Percentiles rank a stretch among this genome's conserved stretches.
phyloP scores from a whole-genome alignment of 2,888 invertebrate genomes.

The Harpagoxenus sublaevis region DNA sequence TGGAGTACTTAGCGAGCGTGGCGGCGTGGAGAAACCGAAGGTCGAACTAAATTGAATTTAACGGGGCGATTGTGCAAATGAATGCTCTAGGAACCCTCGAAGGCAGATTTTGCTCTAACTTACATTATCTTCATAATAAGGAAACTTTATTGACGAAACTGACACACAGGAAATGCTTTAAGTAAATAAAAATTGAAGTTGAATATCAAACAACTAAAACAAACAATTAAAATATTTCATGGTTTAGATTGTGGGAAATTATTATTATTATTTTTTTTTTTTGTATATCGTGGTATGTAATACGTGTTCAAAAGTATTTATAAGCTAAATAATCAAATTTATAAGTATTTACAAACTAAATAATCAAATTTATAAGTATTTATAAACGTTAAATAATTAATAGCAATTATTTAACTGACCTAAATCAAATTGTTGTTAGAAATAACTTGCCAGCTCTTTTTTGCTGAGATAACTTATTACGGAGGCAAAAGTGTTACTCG shows the following conservation, averaged over 20 bases:
- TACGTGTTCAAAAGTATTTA: neutral
- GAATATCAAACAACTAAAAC: neutral
- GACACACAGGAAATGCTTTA: neutral
- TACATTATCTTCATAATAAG: neutral
- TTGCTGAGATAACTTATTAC: neutral
- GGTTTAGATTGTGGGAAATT: neutral
- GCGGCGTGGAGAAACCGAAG: slow-evolving; percentile 20
- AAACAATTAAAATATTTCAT: neutral
- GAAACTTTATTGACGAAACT: neutral
- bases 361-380: too few relatives aligned
- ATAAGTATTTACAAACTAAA: too few relatives aligned
- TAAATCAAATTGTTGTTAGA: neutral
- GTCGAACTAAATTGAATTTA: slow-evolving; percentile 50
- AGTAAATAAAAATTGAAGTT: neutral
- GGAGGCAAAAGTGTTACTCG: neutral
- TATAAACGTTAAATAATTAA: neutral
- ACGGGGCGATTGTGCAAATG: slow-evolving; percentile 35
- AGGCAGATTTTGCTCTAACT: neutral
- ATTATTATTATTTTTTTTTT: neutral
- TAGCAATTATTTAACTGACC: neutral
- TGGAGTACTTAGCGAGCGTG: slow-evolving; percentile 29
- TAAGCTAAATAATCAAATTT: too few relatives aligned
- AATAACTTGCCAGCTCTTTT: neutral
- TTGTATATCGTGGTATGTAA: neutral
- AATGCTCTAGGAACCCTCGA: neutral